These are phyloP conservation scores for Turnix velox DNA, from an alignment of 2,113 vertebrate species.

Conservation along the genomic window DNA sequence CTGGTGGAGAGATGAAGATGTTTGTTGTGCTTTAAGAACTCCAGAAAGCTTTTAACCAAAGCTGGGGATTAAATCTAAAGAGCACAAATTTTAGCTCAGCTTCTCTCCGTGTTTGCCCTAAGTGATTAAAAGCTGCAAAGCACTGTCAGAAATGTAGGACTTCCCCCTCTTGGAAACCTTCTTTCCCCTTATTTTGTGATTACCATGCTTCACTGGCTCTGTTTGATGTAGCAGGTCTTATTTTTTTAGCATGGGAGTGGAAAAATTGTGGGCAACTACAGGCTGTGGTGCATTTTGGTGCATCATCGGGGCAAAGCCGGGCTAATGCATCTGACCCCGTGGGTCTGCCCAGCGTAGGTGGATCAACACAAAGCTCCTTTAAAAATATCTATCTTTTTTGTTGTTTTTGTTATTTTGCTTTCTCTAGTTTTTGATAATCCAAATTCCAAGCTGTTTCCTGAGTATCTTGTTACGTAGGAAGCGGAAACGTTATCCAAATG, in stretches of 20 bases:
- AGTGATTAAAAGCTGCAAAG: conserved; percentile 48
- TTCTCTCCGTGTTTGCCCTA: background rate
- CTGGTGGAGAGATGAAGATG: background rate
- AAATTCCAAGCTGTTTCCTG: conserved; percentile 16
- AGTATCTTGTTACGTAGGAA: background rate
- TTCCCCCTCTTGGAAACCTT: conserved; percentile 33
- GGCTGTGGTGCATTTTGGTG: background rate
- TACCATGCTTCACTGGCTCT: background rate
- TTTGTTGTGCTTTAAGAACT: background rate
- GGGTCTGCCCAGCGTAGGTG: background rate
- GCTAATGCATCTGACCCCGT: background rate
- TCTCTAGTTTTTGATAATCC: background rate
- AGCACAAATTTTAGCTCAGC: conserved; percentile 40
- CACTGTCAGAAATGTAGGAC: conserved; percentile 30
- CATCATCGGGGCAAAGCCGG: rapidly evolving
- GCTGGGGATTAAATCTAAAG: conserved; percentile 42
- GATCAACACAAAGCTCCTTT: background rate
- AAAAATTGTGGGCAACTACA: background rate
- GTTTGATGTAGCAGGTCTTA: background rate
- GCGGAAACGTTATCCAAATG: background rate
- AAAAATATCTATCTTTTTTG: background rate
- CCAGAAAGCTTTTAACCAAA: conserved; percentile 36
- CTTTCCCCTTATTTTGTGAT: conserved; percentile 24
- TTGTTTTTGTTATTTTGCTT: background rate
- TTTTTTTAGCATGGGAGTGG: background rate